Evolutionary conservation across 2,797 vertebrate genomes (phyloP), one percentile per base, ranked within the genome.

Genomic region (Chelon labrosus): DNA sequence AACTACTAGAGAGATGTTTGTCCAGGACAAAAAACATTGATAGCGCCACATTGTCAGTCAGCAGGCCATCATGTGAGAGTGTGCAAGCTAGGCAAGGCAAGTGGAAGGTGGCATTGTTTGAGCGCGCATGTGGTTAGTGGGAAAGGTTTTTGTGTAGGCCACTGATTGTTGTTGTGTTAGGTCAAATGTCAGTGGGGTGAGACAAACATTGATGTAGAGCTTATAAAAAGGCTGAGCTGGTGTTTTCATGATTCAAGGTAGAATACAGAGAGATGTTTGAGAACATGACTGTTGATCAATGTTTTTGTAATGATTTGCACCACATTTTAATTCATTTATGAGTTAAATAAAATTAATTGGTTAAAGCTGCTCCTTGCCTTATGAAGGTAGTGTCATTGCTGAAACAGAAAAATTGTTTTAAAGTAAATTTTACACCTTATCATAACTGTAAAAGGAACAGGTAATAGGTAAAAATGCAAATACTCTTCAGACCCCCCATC

Each of bases 1-100:
- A 86, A 56, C 79, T 70, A 77, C 93, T 82, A 94, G 93, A 93
- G 82, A 86, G 52, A 73, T 6, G n/a, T 63, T 60, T 53, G 22
- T 7, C 60, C 39, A 0, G 50, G 60, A 82, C 75, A 85, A 84
- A 79, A 83, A 73, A 79, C 72, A 78, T 20, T 39, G 67, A 75
- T 54, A 37, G 81, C 77, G 70, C 80, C 77, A 88, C 80, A 85
- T 90, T 89, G 65, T 79, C 70, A 72, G 73, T 85, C 86, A 85
- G 74, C 77, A 17, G 44, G 54, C 20, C 44, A 5, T 63, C 62
- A 41, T 72, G 71, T 35, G 71, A 69, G 68, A 17, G 73, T 39
- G 58, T 73, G 77, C 59, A 78, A 79, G 57, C 62, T 51, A 19
- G 60, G 76, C 73, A 55, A 71, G 77, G 70, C 58, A 9, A 70